Conservation (phyloP, 2,113 vertebrate genomes). For the Trichechus manatus region DNA sequence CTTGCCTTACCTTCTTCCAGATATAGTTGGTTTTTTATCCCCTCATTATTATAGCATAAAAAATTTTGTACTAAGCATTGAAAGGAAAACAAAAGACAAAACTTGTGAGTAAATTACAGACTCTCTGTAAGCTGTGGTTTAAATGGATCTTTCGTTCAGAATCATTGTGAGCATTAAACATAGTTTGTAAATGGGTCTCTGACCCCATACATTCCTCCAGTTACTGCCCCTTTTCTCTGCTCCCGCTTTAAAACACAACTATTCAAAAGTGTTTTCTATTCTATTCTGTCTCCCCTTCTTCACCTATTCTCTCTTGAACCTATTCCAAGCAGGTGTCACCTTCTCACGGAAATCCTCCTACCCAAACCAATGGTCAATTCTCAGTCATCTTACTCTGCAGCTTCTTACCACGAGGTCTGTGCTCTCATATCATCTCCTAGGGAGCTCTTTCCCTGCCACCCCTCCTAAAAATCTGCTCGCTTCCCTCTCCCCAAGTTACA, state of each 20-base stretch:
- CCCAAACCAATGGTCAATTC: neutral
- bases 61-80: neutral
- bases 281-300: neutral
- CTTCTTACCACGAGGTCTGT: neutral
- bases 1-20: neutral
- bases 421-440: neutral
- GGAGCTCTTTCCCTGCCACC: neutral
- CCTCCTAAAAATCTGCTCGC: too few relatives aligned
- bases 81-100: neutral
- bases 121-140: neutral
- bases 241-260: neutral
- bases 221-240: neutral
- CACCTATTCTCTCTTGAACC: neutral
- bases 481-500: neutral
- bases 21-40: neutral
- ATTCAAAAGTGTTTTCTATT: neutral
- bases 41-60: neutral
- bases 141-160: neutral
- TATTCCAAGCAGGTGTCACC: neutral
- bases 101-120: neutral
- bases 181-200: neutral
- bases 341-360: neutral
- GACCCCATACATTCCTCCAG: neutral
- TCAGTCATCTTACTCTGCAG: neutral
- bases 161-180: neutral